phyloP scores from a whole-genome alignment of 2,888 invertebrate species.

The Leptinotarsa haldemani region DNA sequence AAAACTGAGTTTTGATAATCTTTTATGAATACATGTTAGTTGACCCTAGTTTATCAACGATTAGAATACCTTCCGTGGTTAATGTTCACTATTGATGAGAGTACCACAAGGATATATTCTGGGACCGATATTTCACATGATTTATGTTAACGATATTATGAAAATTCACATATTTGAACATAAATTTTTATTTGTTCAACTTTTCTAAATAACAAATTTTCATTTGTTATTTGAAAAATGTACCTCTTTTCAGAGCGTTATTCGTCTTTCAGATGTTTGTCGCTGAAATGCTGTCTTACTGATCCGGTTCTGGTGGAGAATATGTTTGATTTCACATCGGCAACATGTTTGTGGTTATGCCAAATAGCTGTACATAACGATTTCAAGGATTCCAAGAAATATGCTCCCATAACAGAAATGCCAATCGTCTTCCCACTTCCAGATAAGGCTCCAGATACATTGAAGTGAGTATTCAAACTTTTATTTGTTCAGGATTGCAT shows the following conservation, averaged over 20 bases:
- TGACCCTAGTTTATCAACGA: too few relatives aligned
- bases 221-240: background rate
- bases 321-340: conserved; percentile 81
- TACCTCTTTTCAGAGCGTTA: background rate
- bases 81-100: too few relatives aligned
- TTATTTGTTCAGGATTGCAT: background rate
- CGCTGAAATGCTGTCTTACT: conserved; percentile 79
- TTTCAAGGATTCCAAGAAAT: conserved; percentile 64
- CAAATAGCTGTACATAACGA: conserved; percentile 78
- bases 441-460: conserved; percentile 73
- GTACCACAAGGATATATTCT: too few relatives aligned
- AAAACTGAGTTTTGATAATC: too few relatives aligned
- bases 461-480: conserved; percentile 69
- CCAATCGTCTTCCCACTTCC: conserved; percentile 75
- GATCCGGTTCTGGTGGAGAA: conserved; percentile 79
- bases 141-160: too few relatives aligned
- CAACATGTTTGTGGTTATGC: conserved; percentile 86
- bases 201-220: too few relatives aligned
- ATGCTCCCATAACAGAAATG: conserved; percentile 72
- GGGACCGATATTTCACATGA: too few relatives aligned
- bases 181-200: too few relatives aligned
- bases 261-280: conserved; percentile 71
- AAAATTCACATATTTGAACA: too few relatives aligned
- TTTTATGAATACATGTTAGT: too few relatives aligned
- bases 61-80: too few relatives aligned